Percentiles rank a stretch among this genome's conserved stretches.
These are phyloP conservation scores for Hesperophylax magnus DNA, from an alignment of 1,140 invertebrate species.

Conservation along the genomic window DNA sequence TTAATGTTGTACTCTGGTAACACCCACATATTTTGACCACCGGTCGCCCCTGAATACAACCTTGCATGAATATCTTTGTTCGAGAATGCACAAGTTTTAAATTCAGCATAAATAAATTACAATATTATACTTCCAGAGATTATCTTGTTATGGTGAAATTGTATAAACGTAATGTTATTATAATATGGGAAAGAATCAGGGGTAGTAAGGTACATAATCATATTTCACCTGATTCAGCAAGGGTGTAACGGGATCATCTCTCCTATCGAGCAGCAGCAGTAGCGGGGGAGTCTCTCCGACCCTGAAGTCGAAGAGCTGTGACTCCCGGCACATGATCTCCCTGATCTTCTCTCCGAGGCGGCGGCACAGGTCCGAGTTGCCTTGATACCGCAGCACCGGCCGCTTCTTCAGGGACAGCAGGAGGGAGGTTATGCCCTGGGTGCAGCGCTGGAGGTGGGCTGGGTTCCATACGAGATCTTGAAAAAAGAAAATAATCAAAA, in stretches of 20 bases:
- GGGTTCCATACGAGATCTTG: conserved; percentile 83
- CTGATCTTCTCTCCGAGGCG: conserved; percentile 88
- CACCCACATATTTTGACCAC: too few species aligned
- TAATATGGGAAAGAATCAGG: too few species aligned
- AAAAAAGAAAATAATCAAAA: background rate
- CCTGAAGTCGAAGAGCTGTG: conserved; percentile 88
- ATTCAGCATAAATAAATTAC: too few species aligned
- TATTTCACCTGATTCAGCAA: conserved; percentile 86
- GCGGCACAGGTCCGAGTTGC: conserved; percentile 87
- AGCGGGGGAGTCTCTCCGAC: conserved; percentile 82
- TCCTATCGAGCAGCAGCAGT: conserved; percentile 90
- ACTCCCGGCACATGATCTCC: conserved; percentile 90
- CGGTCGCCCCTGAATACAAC: too few species aligned
- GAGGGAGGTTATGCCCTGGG: conserved; percentile 89
- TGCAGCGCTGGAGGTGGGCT: conserved; percentile 80
- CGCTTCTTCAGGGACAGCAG: conserved; percentile 93
- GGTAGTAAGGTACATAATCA: too few species aligned
- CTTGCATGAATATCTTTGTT: too few species aligned
- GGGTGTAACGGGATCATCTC: conserved; percentile 96
- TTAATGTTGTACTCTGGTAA: too few species aligned
- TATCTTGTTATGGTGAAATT: too few species aligned
- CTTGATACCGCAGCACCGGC: conserved; percentile 93
- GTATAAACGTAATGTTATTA: too few species aligned
- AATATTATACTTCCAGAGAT: too few species aligned
- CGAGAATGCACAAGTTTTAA: too few species aligned